Percentiles rank a stretch among this genome's conserved stretches.
Conservation (phyloP, 2,113 vertebrate genomes). For the Chamaea fasciata region DNA sequence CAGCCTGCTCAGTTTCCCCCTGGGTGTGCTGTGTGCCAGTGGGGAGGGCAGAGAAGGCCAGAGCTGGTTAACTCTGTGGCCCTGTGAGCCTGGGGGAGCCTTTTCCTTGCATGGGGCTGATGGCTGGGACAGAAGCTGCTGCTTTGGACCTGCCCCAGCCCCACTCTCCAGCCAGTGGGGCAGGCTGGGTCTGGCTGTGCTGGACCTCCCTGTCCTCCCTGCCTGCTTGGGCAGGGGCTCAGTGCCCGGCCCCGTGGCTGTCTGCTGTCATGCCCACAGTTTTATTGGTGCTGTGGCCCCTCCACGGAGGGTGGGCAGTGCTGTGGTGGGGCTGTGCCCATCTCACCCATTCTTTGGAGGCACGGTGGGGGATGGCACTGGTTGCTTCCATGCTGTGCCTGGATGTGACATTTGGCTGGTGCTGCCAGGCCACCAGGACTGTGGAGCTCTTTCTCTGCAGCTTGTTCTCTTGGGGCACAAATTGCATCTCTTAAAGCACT, state of each 20-base stretch:
- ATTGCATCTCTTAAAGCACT: conserved; percentile 23
- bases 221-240: background rate
- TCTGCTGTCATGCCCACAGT: background rate
- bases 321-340: background rate
- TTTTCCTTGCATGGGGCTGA: accelerated
- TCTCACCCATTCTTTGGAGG: background rate
- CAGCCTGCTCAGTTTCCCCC: background rate
- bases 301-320: background rate
- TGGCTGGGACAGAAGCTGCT: accelerated
- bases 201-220: accelerated
- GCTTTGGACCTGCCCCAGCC: background rate
- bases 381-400: background rate
- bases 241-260: accelerated
- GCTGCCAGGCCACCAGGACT: conserved; percentile 21
- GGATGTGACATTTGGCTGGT: conserved; percentile 33
- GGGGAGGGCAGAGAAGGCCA: background rate
- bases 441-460: conserved; percentile 13
- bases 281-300: background rate
- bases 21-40: accelerated
- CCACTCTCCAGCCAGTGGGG: accelerated
- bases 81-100: background rate
- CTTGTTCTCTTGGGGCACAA: conserved; percentile 29
- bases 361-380: background rate
- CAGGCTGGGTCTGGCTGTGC: background rate
- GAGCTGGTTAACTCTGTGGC: background rate